Evolutionary conservation across 1,140 invertebrate species (phyloP).

Genomic region (Formica exsecta): DNA sequence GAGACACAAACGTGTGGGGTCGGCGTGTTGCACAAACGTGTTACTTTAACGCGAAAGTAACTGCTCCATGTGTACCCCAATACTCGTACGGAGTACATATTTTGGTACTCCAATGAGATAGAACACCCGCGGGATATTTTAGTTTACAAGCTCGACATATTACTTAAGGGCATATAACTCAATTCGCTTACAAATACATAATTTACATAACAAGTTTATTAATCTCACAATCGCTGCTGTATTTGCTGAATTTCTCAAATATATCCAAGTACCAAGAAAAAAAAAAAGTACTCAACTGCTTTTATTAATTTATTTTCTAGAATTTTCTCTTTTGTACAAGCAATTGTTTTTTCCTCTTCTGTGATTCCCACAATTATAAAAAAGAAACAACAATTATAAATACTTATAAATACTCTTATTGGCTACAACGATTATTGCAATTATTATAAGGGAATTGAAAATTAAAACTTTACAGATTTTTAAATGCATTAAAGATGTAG

Average conservation of each 20-base stretch:
- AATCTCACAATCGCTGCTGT: not conserved
- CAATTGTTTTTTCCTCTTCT: not conserved
- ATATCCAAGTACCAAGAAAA: not conserved
- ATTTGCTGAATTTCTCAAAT: not conserved
- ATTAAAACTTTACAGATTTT: not conserved
- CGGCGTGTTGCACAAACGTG: constrained; percentile 23
- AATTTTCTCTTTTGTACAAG: not conserved
- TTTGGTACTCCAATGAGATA: not conserved
- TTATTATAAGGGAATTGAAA: not conserved
- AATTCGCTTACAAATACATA: constrained; percentile 16
- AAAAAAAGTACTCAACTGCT: not conserved
- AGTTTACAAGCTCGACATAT: constrained; percentile 42
- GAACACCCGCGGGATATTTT: constrained; percentile 35
- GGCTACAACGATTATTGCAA: not conserved
- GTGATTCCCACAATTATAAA: not conserved
- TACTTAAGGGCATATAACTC: constrained; percentile 34
- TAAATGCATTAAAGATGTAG: not conserved
- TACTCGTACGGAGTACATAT: not conserved
- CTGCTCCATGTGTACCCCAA: constrained; percentile 14
- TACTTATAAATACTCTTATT: not conserved
- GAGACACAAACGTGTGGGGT: constrained; percentile 9
- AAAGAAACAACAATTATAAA: not conserved
- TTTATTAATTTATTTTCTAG: not conserved
- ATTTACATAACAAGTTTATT: constrained; percentile 24
- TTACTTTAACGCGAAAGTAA: constrained; percentile 35